These are phyloP conservation scores for Parauchenoglanis ngamensis DNA, from an alignment of 2,797 vertebrate species.

Conservation along the genomic window DNA sequence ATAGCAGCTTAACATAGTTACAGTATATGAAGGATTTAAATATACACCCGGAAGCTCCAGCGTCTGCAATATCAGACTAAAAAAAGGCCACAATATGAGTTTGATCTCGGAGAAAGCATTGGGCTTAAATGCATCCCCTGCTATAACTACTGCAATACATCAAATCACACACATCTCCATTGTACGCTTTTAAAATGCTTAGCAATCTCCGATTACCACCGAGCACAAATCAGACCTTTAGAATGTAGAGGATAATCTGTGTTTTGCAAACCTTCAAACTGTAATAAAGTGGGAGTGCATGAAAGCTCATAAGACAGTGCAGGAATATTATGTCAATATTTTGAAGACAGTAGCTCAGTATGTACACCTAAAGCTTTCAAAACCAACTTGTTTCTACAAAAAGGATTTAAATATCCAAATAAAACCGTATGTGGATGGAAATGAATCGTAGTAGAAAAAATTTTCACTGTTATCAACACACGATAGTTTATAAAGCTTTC, in stretches of 20 bases:
- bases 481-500: not conserved
- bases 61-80: not conserved
- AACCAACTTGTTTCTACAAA: not conserved
- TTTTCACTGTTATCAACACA: not conserved
- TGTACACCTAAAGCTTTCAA: not conserved
- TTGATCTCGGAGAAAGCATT: not conserved
- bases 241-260: no score
- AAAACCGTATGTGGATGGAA: not conserved
- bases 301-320: not conserved
- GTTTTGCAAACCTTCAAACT: not conserved
- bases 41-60: not conserved
- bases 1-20: not conserved
- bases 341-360: not conserved
- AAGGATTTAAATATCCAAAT: not conserved
- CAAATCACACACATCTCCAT: not conserved
- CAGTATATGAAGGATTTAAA: constrained; percentile 3
- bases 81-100: not conserved
- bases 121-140: not conserved
- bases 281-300: not conserved
- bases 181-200: not conserved
- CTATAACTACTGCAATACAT: not conserved
- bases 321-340: not conserved
- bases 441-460: not conserved
- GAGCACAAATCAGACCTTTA: no score
- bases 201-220: not conserved